Conservation (phyloP, 2,888 invertebrate species). For the Margaritifera margaritifera region DNA sequence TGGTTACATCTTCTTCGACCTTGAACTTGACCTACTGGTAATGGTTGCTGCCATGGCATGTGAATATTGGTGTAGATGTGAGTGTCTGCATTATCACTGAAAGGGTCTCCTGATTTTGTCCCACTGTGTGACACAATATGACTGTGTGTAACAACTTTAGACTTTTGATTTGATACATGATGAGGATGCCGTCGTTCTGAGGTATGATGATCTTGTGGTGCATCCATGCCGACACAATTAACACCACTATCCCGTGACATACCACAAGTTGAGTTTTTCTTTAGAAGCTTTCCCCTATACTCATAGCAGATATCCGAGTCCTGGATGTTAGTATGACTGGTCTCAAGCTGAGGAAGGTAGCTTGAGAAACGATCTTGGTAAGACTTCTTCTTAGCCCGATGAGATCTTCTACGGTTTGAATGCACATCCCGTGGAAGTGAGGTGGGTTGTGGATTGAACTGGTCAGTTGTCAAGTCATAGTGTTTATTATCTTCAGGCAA, state of each 20-base stretch:
- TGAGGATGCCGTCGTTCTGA: too few species aligned
- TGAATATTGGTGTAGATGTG: too few species aligned
- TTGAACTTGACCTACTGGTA: too few species aligned
- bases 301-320: constrained; percentile 59
- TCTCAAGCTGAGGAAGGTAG: constrained; percentile 20
- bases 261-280: constrained; percentile 54
- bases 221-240: constrained; percentile 63
- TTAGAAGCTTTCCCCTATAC: constrained; percentile 61
- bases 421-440: too few species aligned
- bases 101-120: too few species aligned
- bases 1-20: too few species aligned
- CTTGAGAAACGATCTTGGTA: constrained; percentile 40
- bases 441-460: background rate
- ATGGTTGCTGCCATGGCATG: too few species aligned
- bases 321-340: background rate
- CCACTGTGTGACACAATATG: too few species aligned
- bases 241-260: constrained; percentile 68
- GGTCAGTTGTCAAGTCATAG: constrained; percentile 2
- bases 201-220: too few species aligned
- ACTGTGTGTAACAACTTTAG: too few species aligned
- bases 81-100: too few species aligned
- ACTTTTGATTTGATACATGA: too few species aligned
- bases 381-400: constrained; percentile 23
- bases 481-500: constrained; percentile 1
- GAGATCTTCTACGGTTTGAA: constrained; percentile 15